Percentiles rank a stretch among this genome's conserved stretches.
These are phyloP conservation scores for Ophraella communa DNA, from an alignment of 2,888 invertebrate species.

Conservation along the genomic window DNA sequence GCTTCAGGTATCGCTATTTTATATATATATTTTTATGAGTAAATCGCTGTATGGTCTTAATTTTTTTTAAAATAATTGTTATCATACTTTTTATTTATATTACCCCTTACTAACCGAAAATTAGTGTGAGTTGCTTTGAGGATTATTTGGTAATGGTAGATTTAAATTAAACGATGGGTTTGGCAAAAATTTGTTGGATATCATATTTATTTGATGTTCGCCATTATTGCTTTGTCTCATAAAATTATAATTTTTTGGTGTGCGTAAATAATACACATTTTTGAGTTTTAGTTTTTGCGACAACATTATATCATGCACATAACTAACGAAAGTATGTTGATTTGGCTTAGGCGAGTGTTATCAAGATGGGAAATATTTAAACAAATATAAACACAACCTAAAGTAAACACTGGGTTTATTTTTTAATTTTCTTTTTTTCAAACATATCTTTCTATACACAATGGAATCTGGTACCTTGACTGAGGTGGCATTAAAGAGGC, in stretches of 20 bases:
- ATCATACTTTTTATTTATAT: background rate
- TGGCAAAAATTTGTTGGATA: background rate
- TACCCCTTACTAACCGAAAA: conserved; percentile 15
- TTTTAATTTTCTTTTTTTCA: too few species aligned
- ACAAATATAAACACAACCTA: too few species aligned
- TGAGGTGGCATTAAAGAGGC: too few species aligned
- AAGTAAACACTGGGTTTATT: too few species aligned
- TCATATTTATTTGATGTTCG: background rate
- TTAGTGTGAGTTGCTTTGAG: conserved; percentile 17
- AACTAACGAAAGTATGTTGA: background rate
- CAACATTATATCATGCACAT: background rate
- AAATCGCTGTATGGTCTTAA: conserved; percentile 11
- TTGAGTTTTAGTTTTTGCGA: background rate
- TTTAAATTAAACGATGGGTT: background rate
- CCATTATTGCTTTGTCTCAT: background rate
- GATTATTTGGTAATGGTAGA: conserved; percentile 19
- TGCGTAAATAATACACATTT: background rate
- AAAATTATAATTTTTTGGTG: conserved; percentile 3
- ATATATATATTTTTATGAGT: background rate
- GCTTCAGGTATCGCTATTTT: conserved; percentile 9
- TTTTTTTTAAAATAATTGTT: conserved; percentile 13
- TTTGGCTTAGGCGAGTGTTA: background rate
- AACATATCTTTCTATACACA: too few species aligned
- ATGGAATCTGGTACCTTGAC: too few species aligned
- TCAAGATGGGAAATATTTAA: too few species aligned